Conservation (phyloP, 2,888 invertebrate genomes). For the Campaea margaritaria region DNA sequence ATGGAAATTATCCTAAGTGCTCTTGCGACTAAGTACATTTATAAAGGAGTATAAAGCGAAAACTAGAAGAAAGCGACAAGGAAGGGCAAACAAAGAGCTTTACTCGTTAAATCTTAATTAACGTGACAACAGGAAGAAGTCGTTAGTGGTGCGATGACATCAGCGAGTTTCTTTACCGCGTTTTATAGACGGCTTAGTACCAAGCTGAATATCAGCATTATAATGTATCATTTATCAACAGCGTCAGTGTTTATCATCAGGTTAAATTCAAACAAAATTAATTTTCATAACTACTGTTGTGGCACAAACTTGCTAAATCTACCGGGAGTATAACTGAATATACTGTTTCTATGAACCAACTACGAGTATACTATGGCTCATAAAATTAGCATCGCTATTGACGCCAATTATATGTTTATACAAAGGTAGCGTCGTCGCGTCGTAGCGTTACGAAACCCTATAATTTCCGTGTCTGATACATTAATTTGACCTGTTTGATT, state of each 20-base stretch:
- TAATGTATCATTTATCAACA: constrained; percentile 12
- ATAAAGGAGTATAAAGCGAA: neutral
- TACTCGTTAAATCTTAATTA: constrained; percentile 73
- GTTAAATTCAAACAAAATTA: neutral
- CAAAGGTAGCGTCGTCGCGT: no score
- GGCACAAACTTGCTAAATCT: no score
- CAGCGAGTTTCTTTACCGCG: constrained; percentile 46
- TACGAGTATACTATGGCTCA: no score
- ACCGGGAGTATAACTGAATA: no score
- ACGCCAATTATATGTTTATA: no score
- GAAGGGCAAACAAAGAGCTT: constrained; percentile 56
- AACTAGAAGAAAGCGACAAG: constrained; percentile 10
- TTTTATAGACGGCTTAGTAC: constrained; percentile 36
- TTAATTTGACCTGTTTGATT: no score
- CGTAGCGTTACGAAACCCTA: no score
- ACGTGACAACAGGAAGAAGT: constrained; percentile 51
- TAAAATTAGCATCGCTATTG: no score
- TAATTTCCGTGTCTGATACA: no score
- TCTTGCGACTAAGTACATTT: neutral
- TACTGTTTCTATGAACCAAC: no score
- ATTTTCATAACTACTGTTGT: no score
- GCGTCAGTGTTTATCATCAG: constrained; percentile 18
- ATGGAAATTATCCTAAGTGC: neutral
- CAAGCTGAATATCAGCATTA: constrained; percentile 17
- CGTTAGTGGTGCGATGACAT: constrained; percentile 61